Percentiles rank a stretch among this genome's conserved stretches.
These are phyloP conservation scores for Hipposideros armiger DNA, from an alignment of 2,113 vertebrate genomes.

Conservation along the genomic window DNA sequence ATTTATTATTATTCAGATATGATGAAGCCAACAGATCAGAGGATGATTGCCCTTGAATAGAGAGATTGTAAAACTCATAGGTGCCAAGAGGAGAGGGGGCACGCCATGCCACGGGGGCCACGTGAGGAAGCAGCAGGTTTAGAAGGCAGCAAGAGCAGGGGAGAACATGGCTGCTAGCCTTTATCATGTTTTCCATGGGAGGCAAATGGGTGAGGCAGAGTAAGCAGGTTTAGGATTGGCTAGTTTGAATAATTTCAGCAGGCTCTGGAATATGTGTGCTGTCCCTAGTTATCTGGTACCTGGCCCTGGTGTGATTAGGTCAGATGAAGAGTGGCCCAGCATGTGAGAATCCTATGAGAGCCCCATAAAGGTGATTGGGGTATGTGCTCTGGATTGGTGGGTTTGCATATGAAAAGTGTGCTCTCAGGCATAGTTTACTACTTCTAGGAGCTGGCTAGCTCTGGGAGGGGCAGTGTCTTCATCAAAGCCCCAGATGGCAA, in stretches of 20 bases:
- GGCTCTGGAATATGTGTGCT: background rate
- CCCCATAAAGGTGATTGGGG: rapidly evolving
- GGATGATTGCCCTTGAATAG: background rate
- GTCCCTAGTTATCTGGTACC: background rate
- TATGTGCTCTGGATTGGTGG: background rate
- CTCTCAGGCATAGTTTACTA: background rate
- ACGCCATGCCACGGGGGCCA: rapidly evolving
- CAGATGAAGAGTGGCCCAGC: too few relatives aligned
- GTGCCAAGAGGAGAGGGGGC: background rate
- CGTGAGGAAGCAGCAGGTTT: background rate
- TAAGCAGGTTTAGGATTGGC: background rate
- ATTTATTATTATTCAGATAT: background rate
- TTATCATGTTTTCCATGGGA: background rate
- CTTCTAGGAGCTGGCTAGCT: background rate
- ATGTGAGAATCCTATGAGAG: background rate
- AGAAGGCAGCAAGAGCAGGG: background rate
- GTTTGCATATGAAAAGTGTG: background rate
- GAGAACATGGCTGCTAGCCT: too few relatives aligned
- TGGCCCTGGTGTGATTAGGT: background rate
- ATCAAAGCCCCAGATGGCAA: too few relatives aligned
- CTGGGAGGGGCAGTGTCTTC: background rate
- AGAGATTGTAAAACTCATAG: background rate
- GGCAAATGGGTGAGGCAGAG: too few relatives aligned
- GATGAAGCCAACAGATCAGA: background rate
- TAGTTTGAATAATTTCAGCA: background rate